A percentile compares a stretch with the other conserved stretches of the same genome.
Conservation (phyloP, 2,113 vertebrate species). For the Hepsetus odoe region DNA sequence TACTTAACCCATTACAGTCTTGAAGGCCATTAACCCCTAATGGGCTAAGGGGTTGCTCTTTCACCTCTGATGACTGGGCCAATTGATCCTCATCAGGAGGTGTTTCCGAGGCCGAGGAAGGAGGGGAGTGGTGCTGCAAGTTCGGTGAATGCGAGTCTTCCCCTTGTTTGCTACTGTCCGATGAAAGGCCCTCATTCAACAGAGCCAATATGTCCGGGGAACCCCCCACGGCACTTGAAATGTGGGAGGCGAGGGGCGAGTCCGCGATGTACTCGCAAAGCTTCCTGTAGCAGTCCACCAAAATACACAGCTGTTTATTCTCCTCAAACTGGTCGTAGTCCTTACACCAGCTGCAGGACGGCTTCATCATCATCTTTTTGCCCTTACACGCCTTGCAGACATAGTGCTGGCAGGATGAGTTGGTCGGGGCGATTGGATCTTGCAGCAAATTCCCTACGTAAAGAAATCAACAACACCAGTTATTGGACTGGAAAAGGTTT, state of each 20-base stretch:
- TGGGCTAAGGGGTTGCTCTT: constrained; percentile 67
- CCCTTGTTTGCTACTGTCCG: constrained; percentile 80
- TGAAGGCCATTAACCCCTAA: constrained; percentile 86
- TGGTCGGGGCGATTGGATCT: constrained; percentile 95
- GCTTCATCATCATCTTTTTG: constrained; percentile 99
- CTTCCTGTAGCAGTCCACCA: constrained; percentile 96
- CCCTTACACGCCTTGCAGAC: constrained; percentile 97
- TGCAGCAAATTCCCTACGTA: constrained; percentile 90
- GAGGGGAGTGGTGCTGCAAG: constrained; percentile 75
- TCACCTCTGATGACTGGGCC: not conserved
- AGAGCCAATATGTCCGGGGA: constrained; percentile 91
- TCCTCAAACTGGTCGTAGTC: constrained; percentile 98
- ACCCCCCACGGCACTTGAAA: constrained; percentile 88
- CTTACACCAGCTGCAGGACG: constrained; percentile 99
- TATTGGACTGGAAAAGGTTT: not conserved
- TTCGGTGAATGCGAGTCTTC: constrained; percentile 76
- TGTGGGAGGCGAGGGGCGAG: constrained; percentile 89
- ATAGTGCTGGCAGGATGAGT: constrained; percentile 98
- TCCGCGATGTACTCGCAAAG: constrained; percentile 94
- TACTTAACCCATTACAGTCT: constrained; percentile 87
- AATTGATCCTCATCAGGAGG: constrained; percentile 49
- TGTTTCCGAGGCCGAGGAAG: constrained; percentile 82
- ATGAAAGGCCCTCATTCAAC: constrained; percentile 86
- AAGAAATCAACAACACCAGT: constrained; percentile 21
- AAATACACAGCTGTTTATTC: constrained; percentile 92